Percentiles rank a stretch among this genome's conserved stretches.
Conservation (phyloP, 2,113 vertebrate species). For the Elachura formosa region DNA sequence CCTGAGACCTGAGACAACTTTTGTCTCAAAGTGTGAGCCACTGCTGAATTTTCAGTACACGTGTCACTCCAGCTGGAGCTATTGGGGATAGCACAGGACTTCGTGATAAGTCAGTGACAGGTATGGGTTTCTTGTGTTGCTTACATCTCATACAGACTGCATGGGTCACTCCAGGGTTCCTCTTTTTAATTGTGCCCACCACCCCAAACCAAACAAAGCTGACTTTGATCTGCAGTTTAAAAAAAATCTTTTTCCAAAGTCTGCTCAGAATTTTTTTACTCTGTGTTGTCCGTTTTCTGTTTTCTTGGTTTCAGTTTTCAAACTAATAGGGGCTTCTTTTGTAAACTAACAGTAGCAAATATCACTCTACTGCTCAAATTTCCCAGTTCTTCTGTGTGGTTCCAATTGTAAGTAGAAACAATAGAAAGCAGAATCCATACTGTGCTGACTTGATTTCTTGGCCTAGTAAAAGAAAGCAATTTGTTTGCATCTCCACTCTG, state of each 20-base stretch:
- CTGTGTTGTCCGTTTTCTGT: neutral
- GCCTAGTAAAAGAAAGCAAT: neutral
- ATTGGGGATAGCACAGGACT: neutral
- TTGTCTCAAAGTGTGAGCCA: neutral
- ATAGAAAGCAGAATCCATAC: constrained; percentile 2
- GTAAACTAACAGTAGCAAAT: neutral
- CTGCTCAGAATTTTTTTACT: neutral
- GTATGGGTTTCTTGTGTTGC: neutral
- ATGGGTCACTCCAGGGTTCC: neutral
- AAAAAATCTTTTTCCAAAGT: neutral
- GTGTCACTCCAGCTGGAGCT: neutral
- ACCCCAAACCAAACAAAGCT: neutral
- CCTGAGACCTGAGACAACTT: neutral
- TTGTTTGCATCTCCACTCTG: neutral
- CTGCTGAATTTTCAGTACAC: neutral
- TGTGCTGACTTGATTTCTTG: neutral
- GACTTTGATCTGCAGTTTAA: neutral
- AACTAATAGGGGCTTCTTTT: neutral
- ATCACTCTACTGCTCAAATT: neutral
- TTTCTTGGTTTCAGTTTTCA: neutral
- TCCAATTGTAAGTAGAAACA: neutral
- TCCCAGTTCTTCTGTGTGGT: neutral
- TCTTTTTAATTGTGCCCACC: neutral
- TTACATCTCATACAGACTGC: neutral
- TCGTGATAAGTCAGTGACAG: neutral